A percentile compares a stretch with the other conserved stretches of the same genome.
Conservation (phyloP, 2,888 invertebrate genomes). For the Nymphalis urticae region DNA sequence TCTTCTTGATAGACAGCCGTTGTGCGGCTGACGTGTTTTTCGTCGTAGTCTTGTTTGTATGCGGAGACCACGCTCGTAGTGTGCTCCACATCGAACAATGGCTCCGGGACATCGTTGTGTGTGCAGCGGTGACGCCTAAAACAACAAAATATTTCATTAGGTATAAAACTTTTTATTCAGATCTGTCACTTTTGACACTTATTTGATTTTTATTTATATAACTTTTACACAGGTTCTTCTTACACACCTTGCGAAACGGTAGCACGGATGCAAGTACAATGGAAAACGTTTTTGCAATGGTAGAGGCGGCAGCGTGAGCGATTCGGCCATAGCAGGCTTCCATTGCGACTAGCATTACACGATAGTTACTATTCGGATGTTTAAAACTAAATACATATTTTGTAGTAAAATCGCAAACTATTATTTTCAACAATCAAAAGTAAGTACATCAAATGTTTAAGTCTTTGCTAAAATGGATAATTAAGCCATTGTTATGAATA, state of each 20-base stretch:
- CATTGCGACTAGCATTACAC: constrained; percentile 59
- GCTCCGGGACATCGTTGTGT: constrained; percentile 85
- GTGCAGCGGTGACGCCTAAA: constrained; percentile 91
- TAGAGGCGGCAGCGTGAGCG: constrained; percentile 71
- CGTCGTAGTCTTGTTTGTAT: constrained; percentile 84
- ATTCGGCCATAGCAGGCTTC: constrained; percentile 73
- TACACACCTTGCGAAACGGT: constrained; percentile 68
- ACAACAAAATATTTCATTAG: not conserved
- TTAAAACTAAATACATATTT: not conserved
- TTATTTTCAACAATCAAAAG: not conserved
- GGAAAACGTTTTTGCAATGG: constrained; percentile 66
- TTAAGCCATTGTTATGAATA: not conserved
- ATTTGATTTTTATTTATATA: too few species aligned
- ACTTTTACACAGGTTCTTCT: not conserved
- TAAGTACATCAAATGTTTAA: not conserved
- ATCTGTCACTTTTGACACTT: too few species aligned
- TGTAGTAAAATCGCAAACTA: not conserved
- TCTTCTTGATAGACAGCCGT: constrained; percentile 84
- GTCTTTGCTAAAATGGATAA: not conserved
- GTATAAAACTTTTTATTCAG: too few species aligned
- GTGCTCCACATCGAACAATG: constrained; percentile 81
- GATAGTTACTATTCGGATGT: constrained; percentile 31
- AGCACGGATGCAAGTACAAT: constrained; percentile 63
- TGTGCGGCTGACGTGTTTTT: constrained; percentile 83
- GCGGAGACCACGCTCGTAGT: constrained; percentile 82